These are phyloP conservation scores for Oxygymnocypris stewartii DNA, from an alignment of 2,113 vertebrate species.

Conservation along the genomic window DNA sequence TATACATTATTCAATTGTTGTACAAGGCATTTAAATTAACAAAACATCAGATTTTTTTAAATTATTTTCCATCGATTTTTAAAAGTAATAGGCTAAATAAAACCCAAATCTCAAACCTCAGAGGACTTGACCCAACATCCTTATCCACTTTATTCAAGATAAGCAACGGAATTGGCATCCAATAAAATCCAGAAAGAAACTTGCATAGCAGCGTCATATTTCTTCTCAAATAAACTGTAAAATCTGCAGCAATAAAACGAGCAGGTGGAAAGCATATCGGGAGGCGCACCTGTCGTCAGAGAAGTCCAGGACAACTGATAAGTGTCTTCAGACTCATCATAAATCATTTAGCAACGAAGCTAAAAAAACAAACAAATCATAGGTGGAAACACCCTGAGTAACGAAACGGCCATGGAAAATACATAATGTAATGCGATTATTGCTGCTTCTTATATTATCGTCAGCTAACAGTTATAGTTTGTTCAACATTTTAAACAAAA, in stretches of 20 bases:
- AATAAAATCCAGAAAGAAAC: slow-evolving; percentile 43
- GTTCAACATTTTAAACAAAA: background rate
- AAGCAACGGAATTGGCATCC: slow-evolving; percentile 57
- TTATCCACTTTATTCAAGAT: slow-evolving; percentile 44
- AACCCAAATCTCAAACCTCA: background rate
- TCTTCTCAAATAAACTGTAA: slow-evolving; percentile 77
- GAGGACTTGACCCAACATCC: slow-evolving; percentile 40
- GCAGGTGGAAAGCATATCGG: slow-evolving; percentile 74
- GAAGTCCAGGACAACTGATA: slow-evolving; percentile 66
- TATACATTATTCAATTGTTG: background rate
- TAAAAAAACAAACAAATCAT: slow-evolving; percentile 38
- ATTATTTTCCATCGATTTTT: background rate
- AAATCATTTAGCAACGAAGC: slow-evolving; percentile 44
- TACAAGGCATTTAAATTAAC: background rate
- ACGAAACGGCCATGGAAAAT: background rate
- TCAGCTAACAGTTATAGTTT: background rate
- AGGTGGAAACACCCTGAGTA: slow-evolving; percentile 3
- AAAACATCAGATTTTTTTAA: background rate
- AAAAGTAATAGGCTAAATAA: background rate
- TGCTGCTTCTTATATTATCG: background rate
- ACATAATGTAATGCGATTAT: background rate
- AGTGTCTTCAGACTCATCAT: slow-evolving; percentile 50
- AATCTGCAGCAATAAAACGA: slow-evolving; percentile 77
- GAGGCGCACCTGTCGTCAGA: slow-evolving; percentile 71
- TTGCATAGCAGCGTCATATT: slow-evolving; percentile 52